Evolutionary conservation across 1,140 invertebrate species (phyloP), one percentile per base, ranked within the genome.

Genomic region (Brachionus manjavacas): DNA sequence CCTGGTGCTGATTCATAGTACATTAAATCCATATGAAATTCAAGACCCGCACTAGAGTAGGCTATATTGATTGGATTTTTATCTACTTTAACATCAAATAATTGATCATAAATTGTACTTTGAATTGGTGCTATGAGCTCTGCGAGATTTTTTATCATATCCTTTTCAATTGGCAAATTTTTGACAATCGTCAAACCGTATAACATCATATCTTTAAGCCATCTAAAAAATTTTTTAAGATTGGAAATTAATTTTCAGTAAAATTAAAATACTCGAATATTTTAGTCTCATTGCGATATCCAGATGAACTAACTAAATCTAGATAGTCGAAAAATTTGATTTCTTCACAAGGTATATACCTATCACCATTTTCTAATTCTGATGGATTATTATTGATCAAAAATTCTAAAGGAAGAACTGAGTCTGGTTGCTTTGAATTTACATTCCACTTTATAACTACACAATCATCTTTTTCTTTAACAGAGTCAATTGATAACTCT

Each of bases 1-100:
- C 88, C 88, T 9, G 88, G 88, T 8, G 88, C 86, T 25, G 88
- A 88, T 83, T 89, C 88, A 72, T 87, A 89, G 85, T 89, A 88
- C 8, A 86, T 85, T 6, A 89, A 84, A 79, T 89, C 88, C 86
- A 87, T 88, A 83, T 89, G 88, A 60, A 87, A 85, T 70, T 86
- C 87, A 16, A 89, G 85, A 9, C 74, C 60, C 9, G 84, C 86
- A 31, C 52, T 83, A n/a, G 86, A 85, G 85, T 89, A 89, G 11
- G 88, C 88, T 8, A 89, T 86, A 84, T 89, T 89, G 84, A 89
- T 88, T 8, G 88, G 86, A 28, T 87, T 85, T 43, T 84, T 79
- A 1, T 81, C 85, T 25, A 76, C 85, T 31, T 78, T 85, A 12
- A 87, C 87, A 49, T 85, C 87, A 83, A 87, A 87, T 20, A 85